Conservation (phyloP, 2,888 invertebrate species). For the Calameuta pallipes region DNA sequence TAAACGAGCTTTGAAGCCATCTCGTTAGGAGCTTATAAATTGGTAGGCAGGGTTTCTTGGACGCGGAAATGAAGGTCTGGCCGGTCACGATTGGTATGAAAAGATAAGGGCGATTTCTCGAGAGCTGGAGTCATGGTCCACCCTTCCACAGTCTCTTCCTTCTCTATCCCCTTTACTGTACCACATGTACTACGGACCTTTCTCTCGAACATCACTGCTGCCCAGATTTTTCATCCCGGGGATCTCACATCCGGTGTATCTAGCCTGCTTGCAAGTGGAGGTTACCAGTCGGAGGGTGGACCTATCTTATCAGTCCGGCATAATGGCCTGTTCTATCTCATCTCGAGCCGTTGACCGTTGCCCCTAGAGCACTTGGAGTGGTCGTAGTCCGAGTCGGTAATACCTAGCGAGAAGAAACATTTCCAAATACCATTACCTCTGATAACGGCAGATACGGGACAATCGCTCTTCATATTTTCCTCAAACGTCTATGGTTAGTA, state of each 20-base stretch:
- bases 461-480: not conserved
- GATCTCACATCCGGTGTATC: constrained; percentile 62
- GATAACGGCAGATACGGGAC: not conserved
- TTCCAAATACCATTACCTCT: constrained; percentile 1
- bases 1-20: constrained; percentile 55
- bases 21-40: constrained; percentile 60
- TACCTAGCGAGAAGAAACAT: not conserved
- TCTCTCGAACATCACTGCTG: constrained; percentile 43
- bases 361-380: constrained; percentile 48
- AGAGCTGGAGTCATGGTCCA: constrained; percentile 36
- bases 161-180: constrained; percentile 3
- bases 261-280: constrained; percentile 39
- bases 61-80: constrained; percentile 65
- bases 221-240: constrained; percentile 63
- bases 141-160: constrained; percentile 19
- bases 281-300: constrained; percentile 16
- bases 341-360: constrained; percentile 59
- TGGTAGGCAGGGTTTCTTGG: constrained; percentile 50
- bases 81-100: constrained; percentile 58
- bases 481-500: not conserved
- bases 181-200: constrained; percentile 12
- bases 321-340: constrained; percentile 64
- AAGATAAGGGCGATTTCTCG: constrained; percentile 58
- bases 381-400: not conserved
- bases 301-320: constrained; percentile 60